Evolutionary conservation across 2,888 invertebrate species (phyloP).

Genomic region (Seladonia tumulorum): DNA sequence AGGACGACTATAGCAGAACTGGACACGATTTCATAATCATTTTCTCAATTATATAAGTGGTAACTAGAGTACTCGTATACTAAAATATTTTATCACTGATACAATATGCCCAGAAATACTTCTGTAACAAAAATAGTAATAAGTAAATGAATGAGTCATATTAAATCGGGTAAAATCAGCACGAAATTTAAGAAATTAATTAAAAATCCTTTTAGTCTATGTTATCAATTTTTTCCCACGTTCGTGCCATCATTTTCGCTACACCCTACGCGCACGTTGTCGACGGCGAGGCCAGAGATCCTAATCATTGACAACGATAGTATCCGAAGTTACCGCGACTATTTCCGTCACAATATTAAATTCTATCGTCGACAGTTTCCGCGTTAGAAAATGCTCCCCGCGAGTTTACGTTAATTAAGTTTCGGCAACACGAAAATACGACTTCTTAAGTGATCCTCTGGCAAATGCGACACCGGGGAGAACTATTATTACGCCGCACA

Average conservation of each 20-base stretch:
- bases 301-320: neutral
- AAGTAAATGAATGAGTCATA: neutral
- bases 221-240: neutral
- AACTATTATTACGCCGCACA: neutral
- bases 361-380: conserved; percentile 17
- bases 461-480: conserved; percentile 3
- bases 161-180: too few relatives aligned
- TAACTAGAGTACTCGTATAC: neutral
- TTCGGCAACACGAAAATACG: conserved; percentile 62
- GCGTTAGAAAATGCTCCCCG: conserved; percentile 27
- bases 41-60: neutral
- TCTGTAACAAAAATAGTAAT: neutral
- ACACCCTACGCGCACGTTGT: neutral
- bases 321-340: conserved; percentile 8
- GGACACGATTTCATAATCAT: neutral
- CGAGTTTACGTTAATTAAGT: conserved; percentile 70
- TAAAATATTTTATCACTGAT: neutral
- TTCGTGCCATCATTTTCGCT: neutral
- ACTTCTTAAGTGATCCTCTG: conserved; percentile 27
- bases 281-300: neutral
- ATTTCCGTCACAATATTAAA: conserved; percentile 13
- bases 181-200: too few relatives aligned
- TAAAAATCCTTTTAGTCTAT: too few relatives aligned
- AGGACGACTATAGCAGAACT: neutral
- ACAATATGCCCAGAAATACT: neutral